Evolutionary conservation across 2,888 invertebrate species (phyloP).

Genomic region (Cordilura impudica): DNA sequence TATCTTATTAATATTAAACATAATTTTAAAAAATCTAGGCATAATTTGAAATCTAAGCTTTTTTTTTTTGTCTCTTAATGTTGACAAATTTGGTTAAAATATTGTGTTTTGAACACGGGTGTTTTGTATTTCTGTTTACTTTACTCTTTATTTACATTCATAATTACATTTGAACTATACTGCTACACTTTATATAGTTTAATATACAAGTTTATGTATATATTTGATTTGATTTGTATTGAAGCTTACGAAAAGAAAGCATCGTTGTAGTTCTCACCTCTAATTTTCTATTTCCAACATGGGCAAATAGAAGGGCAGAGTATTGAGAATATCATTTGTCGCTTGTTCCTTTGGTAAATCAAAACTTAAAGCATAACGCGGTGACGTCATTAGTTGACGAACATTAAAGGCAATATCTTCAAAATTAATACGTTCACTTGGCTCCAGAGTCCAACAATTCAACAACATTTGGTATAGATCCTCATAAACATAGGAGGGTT

Average conservation of each 20-base stretch:
- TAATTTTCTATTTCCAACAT: slow-evolving; percentile 74
- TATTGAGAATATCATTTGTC: slow-evolving; percentile 65
- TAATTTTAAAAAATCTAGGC: too few relatives aligned
- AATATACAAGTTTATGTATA: not conserved
- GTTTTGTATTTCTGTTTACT: slow-evolving; percentile 34
- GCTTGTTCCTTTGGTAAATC: slow-evolving; percentile 68
- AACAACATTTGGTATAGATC: slow-evolving; percentile 89
- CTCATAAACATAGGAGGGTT: slow-evolving; percentile 86
- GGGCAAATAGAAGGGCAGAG: slow-evolving; percentile 76
- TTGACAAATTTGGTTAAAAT: not conserved
- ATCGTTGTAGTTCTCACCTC: not conserved
- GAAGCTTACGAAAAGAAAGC: slow-evolving; percentile 37
- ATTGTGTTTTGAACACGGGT: not conserved
- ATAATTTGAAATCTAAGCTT: too few relatives aligned
- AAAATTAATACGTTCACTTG: slow-evolving; percentile 88
- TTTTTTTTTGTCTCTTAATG: too few relatives aligned
- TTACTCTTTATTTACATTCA: slow-evolving; percentile 58
- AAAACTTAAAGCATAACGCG: slow-evolving; percentile 75
- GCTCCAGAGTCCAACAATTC: slow-evolving; percentile 91
- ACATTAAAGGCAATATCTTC: slow-evolving; percentile 80
- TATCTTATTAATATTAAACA: not conserved
- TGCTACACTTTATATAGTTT: not conserved
- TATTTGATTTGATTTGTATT: slow-evolving; percentile 14
- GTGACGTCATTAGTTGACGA: slow-evolving; percentile 76
- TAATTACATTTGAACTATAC: not conserved